Base-by-base conservation (phyloP, 2,797 vertebrate genomes). In the Crax fasciolata region DNA sequence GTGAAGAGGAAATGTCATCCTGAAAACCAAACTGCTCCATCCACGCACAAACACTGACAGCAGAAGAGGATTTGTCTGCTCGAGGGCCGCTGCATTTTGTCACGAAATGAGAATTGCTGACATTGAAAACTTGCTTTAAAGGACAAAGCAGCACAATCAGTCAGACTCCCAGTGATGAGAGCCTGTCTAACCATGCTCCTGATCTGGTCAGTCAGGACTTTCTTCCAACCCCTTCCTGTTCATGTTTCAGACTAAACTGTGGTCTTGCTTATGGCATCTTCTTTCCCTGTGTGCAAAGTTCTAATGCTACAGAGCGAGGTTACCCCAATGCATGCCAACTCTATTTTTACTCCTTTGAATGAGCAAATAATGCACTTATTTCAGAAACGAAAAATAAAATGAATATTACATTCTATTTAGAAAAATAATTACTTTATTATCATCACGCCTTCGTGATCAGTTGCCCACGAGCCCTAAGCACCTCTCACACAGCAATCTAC, bases 381-480 rank as follows among this genome's bases (percentile, higher is more conserved):
- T 94, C 24, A 84, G 78, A 90, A 93, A 86, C 78, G 84, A 81
- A 63, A 84, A 58, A 24, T 25, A 79, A 38, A 66, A 73, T 35
- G 35, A 79, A 67, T 87, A 79, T 51, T 35, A 83, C 89, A 84
- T 70, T 90, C 67, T 87, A 72, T 83, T 93, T 89, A 70, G 73
- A 93, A 97, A 97, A 94, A 95, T 89, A 93, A 93, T 78, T 58
- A 35, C 48, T 92, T 91, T 90, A 86, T 89, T 58, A 48, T 57
- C 76, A 74, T 55, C 71, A 82, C 11, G 8, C 89, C 46, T 95
- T 91, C 54, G 65, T 38, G 72, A 76, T 62, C 63, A 73, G 63
- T n/a, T 82, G 17, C 61, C 39, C 39, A 35, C 35, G 88, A 62
- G 90, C 91, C 65, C 81, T 92, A 89, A 92, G 85, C 21, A 92